Percentiles rank a stretch among this genome's conserved stretches.
phyloP scores from a whole-genome alignment of 2,888 invertebrate genomes.

The Mesodorylaimus sp. region DNA sequence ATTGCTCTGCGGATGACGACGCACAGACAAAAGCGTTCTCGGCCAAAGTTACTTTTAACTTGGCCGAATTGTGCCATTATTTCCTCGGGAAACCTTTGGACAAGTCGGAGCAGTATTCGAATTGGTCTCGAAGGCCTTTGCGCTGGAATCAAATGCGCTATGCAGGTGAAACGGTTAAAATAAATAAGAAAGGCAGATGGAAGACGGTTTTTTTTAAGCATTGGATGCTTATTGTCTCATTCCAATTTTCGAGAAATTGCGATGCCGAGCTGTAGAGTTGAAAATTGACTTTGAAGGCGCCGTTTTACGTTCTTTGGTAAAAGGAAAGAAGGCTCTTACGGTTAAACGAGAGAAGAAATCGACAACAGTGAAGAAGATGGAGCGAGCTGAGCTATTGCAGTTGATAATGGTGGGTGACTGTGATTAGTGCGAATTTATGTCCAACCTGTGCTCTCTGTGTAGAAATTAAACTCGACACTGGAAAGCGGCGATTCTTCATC shows the following conservation, averaged over 20 bases:
- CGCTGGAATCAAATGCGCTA: conserved; percentile 49
- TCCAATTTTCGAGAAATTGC: conserved; percentile 49
- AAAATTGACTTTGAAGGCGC: background rate
- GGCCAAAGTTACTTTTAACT: conserved; percentile 28
- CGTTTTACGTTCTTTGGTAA: background rate
- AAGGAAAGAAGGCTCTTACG: background rate
- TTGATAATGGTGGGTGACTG: conserved; percentile 9
- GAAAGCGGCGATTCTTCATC: too few species aligned
- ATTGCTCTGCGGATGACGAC: too few species aligned
- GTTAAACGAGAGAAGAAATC: background rate
- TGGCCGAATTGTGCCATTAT: conserved; percentile 52
- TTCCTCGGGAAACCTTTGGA: conserved; percentile 57
- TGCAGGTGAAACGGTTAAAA: background rate
- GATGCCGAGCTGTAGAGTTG: background rate
- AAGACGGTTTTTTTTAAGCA: too few species aligned
- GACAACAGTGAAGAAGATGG: background rate
- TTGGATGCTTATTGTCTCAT: conserved; percentile 69
- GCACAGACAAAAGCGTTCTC: too few species aligned
- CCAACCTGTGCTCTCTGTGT: too few species aligned
- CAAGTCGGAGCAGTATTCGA: conserved; percentile 74
- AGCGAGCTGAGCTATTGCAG: conserved; percentile 1
- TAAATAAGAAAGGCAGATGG: background rate
- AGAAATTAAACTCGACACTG: too few species aligned
- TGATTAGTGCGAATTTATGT: background rate
- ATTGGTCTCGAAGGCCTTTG: conserved; percentile 68